phyloP scores from a whole-genome alignment of 2,888 invertebrate genomes.

The Timema podura region DNA sequence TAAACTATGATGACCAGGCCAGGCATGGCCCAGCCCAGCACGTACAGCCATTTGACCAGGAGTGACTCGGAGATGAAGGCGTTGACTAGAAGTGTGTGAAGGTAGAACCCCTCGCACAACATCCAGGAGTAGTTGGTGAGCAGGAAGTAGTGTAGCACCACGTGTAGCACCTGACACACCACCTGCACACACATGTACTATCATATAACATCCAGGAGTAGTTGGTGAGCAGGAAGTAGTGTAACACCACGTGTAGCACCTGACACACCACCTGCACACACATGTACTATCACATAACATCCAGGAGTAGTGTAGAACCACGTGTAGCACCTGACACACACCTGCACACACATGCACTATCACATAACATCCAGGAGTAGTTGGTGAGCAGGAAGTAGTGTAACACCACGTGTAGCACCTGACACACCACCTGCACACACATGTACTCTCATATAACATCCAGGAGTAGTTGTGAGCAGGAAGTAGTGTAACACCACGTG shows the following conservation, averaged over 20 bases:
- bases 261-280: background rate
- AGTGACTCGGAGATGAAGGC: constrained; percentile 87
- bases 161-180: constrained; percentile 78
- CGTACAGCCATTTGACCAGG: constrained; percentile 75
- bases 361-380: constrained; percentile 96
- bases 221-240: no score
- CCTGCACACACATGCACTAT: constrained; percentile 41
- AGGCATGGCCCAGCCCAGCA: constrained; percentile 82
- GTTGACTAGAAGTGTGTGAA: constrained; percentile 88
- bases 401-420: constrained; percentile 71
- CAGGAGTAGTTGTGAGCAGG: no score
- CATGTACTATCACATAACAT: background rate
- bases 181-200: constrained; percentile 49
- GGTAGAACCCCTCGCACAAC: constrained; percentile 91
- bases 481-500: no score
- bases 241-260: no score
- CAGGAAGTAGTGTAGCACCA: constrained; percentile 80
- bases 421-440: constrained; percentile 67
- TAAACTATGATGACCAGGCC: constrained; percentile 62
- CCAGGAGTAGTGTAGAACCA: background rate
- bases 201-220: no score
- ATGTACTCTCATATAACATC: background rate
- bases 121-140: constrained; percentile 95
- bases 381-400: constrained; percentile 88
- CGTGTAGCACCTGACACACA: constrained; percentile 26